phyloP scores from a whole-genome alignment of 92 coral and sea anemone species.

The Meandrina meandrites region DNA sequence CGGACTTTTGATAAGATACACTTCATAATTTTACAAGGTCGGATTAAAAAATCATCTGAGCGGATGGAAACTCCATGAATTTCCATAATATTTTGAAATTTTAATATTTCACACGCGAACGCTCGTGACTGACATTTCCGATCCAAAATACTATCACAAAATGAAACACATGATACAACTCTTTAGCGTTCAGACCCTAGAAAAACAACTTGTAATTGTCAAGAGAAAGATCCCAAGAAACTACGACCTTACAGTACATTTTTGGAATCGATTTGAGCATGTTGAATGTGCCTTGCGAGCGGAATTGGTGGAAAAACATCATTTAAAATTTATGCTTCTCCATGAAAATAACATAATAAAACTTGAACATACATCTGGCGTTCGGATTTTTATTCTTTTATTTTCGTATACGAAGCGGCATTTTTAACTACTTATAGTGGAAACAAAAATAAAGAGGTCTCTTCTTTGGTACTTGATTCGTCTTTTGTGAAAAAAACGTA shows the following conservation, averaged over 20 bases:
- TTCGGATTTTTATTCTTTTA: not conserved
- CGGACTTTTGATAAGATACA: not conserved
- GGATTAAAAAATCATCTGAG: not conserved
- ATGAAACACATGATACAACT: not conserved
- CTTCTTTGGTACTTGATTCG: not conserved
- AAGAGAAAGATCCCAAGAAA: not conserved
- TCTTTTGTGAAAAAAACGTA: not conserved
- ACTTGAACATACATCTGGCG: not conserved
- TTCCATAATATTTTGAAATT: not conserved
- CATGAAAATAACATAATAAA: not conserved
- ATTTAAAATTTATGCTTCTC: conserved; percentile 3
- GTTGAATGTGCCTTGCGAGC: not conserved
- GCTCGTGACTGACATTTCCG: not conserved
- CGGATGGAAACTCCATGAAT: not conserved
- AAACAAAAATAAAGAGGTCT: not conserved
- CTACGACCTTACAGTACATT: not conserved
- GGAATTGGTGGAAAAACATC: not conserved
- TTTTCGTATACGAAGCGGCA: not conserved
- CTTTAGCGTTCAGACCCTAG: not conserved
- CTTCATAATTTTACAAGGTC: not conserved
- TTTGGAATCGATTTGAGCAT: not conserved
- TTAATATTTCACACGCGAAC: not conserved
- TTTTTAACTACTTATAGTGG: not conserved
- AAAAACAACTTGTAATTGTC: not conserved
- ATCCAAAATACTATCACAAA: not conserved